A percentile compares a stretch with the other conserved stretches of the same genome.
Conservation (phyloP, 2,888 invertebrate genomes). For the Parelbella ahira region DNA sequence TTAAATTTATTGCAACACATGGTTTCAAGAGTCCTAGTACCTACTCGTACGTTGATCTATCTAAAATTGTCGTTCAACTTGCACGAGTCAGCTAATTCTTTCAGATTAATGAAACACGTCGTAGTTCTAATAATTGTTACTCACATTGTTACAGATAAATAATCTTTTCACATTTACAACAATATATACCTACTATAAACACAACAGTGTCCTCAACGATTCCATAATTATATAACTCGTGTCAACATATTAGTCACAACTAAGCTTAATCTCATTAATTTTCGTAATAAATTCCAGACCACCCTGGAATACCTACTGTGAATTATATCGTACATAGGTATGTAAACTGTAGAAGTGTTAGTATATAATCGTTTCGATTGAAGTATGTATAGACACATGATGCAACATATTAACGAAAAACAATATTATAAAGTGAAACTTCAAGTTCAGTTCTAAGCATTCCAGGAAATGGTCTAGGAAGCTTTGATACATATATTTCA, state of each 20-base stretch:
- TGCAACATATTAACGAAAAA: no score
- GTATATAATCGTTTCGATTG: no score
- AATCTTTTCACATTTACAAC: slow-evolving; percentile 40
- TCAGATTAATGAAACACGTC: slow-evolving; percentile 30
- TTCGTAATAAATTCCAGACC: slow-evolving; percentile 26
- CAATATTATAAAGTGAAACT: background rate
- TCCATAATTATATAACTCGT: slow-evolving; percentile 34
- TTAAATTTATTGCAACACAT: no score
- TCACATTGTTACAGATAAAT: slow-evolving; percentile 40
- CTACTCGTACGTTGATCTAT: slow-evolving; percentile 5
- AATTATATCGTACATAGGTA: no score
- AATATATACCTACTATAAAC: slow-evolving; percentile 50
- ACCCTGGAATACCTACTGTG: slow-evolving; percentile 26
- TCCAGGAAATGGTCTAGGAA: slow-evolving; percentile 9
- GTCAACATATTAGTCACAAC: slow-evolving; percentile 43
- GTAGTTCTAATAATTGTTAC: slow-evolving; percentile 33
- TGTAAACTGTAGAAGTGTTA: no score
- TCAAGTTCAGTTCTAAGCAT: slow-evolving; percentile 1
- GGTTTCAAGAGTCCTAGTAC: slow-evolving; percentile 15
- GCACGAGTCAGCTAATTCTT: slow-evolving; percentile 25
- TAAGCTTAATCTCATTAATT: slow-evolving; percentile 29
- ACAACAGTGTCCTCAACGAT: slow-evolving; percentile 43
- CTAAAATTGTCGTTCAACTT: slow-evolving; percentile 4
- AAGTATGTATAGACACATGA: no score
- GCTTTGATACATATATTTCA: no score